Percentiles rank a stretch among this genome's conserved stretches.
These are phyloP conservation scores for Styela plicata DNA, from an alignment of 23 tunicate species.

Conservation along the genomic window DNA sequence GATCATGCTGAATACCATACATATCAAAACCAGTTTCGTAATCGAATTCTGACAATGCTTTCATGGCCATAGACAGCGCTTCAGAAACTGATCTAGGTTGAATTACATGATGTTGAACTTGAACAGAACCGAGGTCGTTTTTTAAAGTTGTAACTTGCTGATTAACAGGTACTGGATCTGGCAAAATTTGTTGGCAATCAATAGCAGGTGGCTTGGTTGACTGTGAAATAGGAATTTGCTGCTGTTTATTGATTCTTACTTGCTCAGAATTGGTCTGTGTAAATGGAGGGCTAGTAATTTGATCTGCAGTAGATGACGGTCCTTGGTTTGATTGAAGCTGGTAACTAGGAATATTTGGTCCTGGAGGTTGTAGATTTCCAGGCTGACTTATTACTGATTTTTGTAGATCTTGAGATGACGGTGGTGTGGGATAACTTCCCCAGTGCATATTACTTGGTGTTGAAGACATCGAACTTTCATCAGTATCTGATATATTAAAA, in stretches of 20 bases:
- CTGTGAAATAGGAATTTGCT: background rate
- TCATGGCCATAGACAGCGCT: constrained; percentile 82
- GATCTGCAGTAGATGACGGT: background rate
- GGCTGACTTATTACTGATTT: background rate
- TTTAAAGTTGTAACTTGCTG: background rate
- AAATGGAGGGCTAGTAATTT: background rate
- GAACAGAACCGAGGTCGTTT: background rate
- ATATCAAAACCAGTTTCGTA: constrained; percentile 42
- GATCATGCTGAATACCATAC: background rate
- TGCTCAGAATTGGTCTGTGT: background rate
- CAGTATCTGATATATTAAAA: constrained; percentile 10
- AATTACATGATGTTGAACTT: background rate
- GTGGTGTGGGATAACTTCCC: constrained; percentile 17
- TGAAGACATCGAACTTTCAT: constrained; percentile 19
- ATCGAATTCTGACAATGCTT: constrained; percentile 75
- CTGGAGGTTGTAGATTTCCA: background rate
- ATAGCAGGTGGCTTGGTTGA: background rate
- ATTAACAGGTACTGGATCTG: background rate
- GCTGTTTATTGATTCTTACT: background rate
- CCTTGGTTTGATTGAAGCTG: background rate
- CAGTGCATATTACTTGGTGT: background rate
- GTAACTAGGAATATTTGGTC: background rate
- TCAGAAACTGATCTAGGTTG: constrained; percentile 58
- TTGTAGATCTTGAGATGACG: background rate
- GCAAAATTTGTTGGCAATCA: background rate